phyloP scores from a whole-genome alignment of 2,797 vertebrate genomes.

The Acanthurus leucopareius region DNA sequence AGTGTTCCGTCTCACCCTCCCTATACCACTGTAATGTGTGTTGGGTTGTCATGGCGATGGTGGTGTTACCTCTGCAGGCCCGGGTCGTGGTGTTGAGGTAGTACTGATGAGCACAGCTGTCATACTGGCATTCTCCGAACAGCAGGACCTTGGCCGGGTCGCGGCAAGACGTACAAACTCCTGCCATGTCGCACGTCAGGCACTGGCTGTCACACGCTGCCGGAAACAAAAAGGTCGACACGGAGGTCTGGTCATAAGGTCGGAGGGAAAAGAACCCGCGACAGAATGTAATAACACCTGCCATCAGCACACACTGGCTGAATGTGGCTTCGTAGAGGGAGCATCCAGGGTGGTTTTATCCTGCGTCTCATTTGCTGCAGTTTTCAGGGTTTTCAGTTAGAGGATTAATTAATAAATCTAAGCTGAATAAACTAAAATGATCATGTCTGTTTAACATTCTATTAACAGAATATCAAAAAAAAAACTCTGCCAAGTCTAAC shows the following conservation, averaged over 20 bases:
- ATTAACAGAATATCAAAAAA: not conserved
- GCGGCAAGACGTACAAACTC: constrained; percentile 89
- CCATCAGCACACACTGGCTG: not conserved
- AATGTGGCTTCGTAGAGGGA: not conserved
- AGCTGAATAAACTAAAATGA: not conserved
- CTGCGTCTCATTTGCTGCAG: not conserved
- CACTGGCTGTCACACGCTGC: constrained; percentile 90
- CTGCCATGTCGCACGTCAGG: constrained; percentile 85
- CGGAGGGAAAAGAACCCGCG: not conserved
- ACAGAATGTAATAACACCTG: not conserved
- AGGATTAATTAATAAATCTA: not conserved
- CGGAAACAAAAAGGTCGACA: not conserved
- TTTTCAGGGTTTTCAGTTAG: not conserved
- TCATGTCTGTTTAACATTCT: not conserved
- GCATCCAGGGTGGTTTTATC: not conserved
- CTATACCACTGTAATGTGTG: not conserved
- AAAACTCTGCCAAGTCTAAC: not conserved
- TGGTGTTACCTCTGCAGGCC: constrained; percentile 89
- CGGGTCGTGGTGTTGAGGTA: constrained; percentile 91
- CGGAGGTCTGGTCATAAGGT: not conserved
- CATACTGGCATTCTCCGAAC: constrained; percentile 93
- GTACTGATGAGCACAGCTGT: constrained; percentile 93
- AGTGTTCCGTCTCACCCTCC: not conserved
- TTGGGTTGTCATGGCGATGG: not conserved
- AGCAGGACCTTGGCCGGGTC: constrained; percentile 92